Conservation (phyloP, 2,888 invertebrate species). For the Rotaria magnacalcarata region DNA sequence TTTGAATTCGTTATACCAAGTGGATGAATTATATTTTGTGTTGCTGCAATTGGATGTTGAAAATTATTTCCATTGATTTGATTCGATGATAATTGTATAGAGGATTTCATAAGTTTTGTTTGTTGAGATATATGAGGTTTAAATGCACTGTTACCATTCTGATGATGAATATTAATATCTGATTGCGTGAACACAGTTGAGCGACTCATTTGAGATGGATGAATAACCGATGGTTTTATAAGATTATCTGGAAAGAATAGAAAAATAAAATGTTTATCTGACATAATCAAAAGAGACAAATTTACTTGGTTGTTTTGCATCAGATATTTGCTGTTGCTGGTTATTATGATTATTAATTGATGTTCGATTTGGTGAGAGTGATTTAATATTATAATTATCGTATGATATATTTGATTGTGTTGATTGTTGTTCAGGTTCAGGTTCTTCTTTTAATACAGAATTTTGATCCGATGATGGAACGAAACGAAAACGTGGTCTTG, state of each 20-base stretch:
- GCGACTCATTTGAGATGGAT: neutral
- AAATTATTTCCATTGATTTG: neutral
- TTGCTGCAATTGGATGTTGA: neutral
- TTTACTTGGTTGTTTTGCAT: neutral
- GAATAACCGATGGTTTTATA: neutral
- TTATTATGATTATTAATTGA: neutral
- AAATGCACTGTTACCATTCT: conserved; percentile 20
- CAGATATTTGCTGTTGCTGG: no score
- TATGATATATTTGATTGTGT: neutral
- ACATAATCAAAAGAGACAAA: neutral
- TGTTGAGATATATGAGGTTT: conserved; percentile 29
- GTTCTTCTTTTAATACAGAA: neutral
- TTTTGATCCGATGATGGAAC: conserved; percentile 5
- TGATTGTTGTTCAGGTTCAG: neutral
- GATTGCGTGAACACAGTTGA: neutral
- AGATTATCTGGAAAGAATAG: neutral
- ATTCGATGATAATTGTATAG: neutral
- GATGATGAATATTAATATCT: neutral
- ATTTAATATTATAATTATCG: neutral
- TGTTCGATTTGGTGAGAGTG: neutral
- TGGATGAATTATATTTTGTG: neutral
- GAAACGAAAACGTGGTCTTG: conserved; percentile 26
- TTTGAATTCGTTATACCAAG: neutral
- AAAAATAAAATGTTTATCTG: no score
- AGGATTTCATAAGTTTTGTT: no score